Conservation (phyloP, 1,140 invertebrate species). For the Magallana ariakensis region DNA sequence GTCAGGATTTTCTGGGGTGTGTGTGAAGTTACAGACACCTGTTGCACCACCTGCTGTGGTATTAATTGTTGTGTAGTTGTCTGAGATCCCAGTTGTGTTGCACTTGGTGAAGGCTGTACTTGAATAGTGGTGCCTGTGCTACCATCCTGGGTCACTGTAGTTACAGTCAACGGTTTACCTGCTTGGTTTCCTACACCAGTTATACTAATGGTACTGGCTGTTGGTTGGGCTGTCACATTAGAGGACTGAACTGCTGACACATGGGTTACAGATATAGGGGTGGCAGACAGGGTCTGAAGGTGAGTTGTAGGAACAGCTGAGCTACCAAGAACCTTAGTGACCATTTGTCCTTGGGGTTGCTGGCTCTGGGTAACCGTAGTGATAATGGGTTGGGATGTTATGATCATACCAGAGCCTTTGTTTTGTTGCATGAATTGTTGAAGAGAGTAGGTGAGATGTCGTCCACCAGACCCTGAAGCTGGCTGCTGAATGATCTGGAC, state of each 20-base stretch:
- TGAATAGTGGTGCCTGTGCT: slow-evolving; percentile 58
- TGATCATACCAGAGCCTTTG: slow-evolving; percentile 59
- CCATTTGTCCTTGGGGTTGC: slow-evolving; percentile 65
- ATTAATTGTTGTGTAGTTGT: slow-evolving; percentile 49
- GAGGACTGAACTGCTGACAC: slow-evolving; percentile 43
- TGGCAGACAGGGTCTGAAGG: slow-evolving; percentile 67
- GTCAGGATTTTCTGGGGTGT: slow-evolving; percentile 58
- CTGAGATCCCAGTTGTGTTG: slow-evolving; percentile 4
- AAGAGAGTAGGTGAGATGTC: slow-evolving; percentile 66
- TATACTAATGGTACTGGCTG: slow-evolving; percentile 58
- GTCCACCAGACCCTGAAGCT: slow-evolving; percentile 56
- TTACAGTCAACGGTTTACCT: slow-evolving; percentile 50
- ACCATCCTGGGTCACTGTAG: slow-evolving; percentile 53
- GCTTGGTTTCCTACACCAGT: slow-evolving; percentile 51
- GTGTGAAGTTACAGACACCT: slow-evolving; percentile 51
- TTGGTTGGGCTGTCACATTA: slow-evolving; percentile 45
- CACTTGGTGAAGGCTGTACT: slow-evolving; percentile 61
- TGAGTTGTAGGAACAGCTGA: slow-evolving; percentile 58
- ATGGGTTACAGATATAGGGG: slow-evolving; percentile 47
- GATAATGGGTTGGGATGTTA: slow-evolving; percentile 73
- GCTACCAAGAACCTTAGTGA: slow-evolving; percentile 68
- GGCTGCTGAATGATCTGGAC: slow-evolving; percentile 68
- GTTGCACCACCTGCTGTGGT: slow-evolving; percentile 48
- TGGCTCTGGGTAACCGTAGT: slow-evolving; percentile 71
- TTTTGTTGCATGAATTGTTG: slow-evolving; percentile 72